Percentiles rank a stretch among this genome's conserved stretches.
These are phyloP conservation scores for Podabrus alpinus DNA, from an alignment of 2,888 invertebrate species.

Conservation along the genomic window DNA sequence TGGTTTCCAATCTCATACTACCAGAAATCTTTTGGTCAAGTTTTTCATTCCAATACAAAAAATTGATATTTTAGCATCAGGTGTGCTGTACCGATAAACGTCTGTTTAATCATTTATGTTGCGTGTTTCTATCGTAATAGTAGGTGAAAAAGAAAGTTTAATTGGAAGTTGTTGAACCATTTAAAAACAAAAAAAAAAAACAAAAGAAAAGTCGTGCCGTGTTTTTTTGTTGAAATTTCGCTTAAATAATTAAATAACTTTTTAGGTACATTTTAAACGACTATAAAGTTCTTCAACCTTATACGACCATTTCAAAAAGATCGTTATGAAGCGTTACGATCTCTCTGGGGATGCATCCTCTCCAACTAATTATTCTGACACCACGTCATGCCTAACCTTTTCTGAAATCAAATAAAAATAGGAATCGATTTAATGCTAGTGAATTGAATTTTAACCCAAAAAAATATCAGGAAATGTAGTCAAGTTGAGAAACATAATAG, in stretches of 20 bases:
- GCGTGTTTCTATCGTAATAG: neutral
- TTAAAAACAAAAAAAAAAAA: neutral
- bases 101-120: neutral
- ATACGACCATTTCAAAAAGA: neutral
- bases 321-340: neutral
- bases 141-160: neutral
- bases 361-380: neutral
- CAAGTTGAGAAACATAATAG: neutral
- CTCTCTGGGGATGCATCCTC: neutral
- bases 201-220: neutral
- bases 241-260: neutral
- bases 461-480: neutral
- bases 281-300: neutral
- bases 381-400: neutral
- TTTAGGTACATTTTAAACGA: neutral
- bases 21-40: neutral
- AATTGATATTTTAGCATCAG: neutral
- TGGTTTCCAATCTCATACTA: too few relatives aligned
- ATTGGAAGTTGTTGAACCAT: neutral
- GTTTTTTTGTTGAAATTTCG: neutral
- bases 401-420: neutral
- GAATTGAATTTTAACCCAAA: neutral
- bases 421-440: neutral
- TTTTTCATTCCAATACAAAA: neutral
- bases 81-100: neutral